Percentiles rank a stretch among this genome's conserved stretches.
Conservation (phyloP, 1,140 invertebrate species). For the Drosophila melanogaster region Release_6_plus_ISO1_MT NC_004354.4:20497001-20497500, state of each 20-base stretch:
- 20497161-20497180: constrained; percentile 1
- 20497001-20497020: too few species aligned
- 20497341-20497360: constrained; percentile 50
- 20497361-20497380: constrained; percentile 51
- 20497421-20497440: constrained; percentile 29
- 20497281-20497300: constrained; percentile 39
- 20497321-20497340: constrained; percentile 39
- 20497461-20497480: constrained; percentile 42
- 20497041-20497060: not conserved
- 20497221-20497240: constrained; percentile 3
- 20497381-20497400: constrained; percentile 42
- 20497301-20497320: constrained; percentile 48
- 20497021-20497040: too few species aligned
- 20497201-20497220: constrained; percentile 10
- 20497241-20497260: constrained; percentile 11
- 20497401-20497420: constrained; percentile 11
- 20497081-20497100: not conserved
- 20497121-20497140: not conserved
- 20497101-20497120: not conserved
- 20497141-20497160: not conserved
- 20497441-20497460: constrained; percentile 35
- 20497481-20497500: constrained; percentile 25
- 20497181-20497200: constrained; percentile 28
- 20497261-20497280: constrained; percentile 1
- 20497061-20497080: constrained; percentile 1